Evolutionary conservation across 2,888 invertebrate species (phyloP), one percentile per base, ranked within the genome.

Genomic region (Gibbula magus): DNA sequence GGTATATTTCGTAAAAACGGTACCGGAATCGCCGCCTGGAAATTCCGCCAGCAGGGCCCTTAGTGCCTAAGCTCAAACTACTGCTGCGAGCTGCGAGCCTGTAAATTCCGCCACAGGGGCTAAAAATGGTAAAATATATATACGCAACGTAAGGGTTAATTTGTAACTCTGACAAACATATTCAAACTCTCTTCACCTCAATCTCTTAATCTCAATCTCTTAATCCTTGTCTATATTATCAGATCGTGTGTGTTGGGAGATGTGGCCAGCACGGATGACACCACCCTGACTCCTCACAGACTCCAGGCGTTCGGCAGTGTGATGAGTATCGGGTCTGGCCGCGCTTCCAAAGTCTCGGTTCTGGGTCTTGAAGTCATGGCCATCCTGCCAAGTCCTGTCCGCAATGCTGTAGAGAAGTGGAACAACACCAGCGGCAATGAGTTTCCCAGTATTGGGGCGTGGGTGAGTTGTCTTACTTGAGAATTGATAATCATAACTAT

Each of bases 351-450:
- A 83, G 90, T 93, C 73, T 92, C 92, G 22, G 87, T 91, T n/a
- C 89, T 94, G 20, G 95, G 94, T 80, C 87, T 94, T 16, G 92
- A 93, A 16, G 92, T 95, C 73, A 94, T 94, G 80, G 93, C 93
- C 7, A 92, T 94, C 51, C 91, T 95, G 80, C 95, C 95, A 0
- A 93, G 86, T 25, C 84, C 91, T 25, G 94, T 95, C 0, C 93
- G 94, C 61, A 94, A 94, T 39, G 94, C 94, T 1, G 92, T 95
- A 39, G 95, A 95, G 84, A 94, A 95, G 84, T 95, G 95, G 95
- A 95, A 94, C 88, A 94, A 94, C 54, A 86, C 84, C 32, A 93
- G 94, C 51, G 88, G 85, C 56, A 93, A 94, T 79, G 95, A 95
- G 82, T 94, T 95, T 77, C 94, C 94, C 22, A 88, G 90, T 81